phyloP scores from a whole-genome alignment of 2,888 invertebrate genomes.

The Siphonodentalium dalli region DNA sequence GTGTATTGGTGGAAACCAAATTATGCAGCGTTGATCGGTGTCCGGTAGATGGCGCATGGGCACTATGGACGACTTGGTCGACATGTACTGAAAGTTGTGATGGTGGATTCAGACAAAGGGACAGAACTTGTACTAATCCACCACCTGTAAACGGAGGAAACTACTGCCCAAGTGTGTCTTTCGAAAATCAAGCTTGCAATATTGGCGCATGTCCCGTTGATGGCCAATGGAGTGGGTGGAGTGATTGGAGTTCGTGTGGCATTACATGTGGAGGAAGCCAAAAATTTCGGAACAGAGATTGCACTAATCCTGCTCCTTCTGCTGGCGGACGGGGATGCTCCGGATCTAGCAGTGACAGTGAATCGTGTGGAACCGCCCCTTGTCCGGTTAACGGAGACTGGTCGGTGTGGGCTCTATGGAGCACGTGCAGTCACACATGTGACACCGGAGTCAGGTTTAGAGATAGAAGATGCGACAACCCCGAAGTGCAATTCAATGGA shows the following conservation, averaged over 20 bases:
- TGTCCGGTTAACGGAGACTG: conserved; percentile 33
- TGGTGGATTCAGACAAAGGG: neutral
- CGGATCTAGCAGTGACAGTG: conserved; percentile 16
- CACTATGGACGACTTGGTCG: conserved; percentile 3
- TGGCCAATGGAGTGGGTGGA: conserved; percentile 26
- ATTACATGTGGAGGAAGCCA: conserved; percentile 26
- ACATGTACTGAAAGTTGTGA: conserved; percentile 6
- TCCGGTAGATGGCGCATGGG: conserved; percentile 19
- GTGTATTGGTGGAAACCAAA: neutral
- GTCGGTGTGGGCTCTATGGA: conserved; percentile 24
- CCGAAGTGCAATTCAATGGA: conserved; percentile 23
- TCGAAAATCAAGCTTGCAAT: neutral
- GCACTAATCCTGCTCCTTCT: conserved; percentile 23
- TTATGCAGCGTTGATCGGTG: conserved; percentile 3
- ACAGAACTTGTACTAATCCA: conserved; percentile 6
- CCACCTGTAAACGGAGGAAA: conserved; percentile 2
- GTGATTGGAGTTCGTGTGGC: conserved; percentile 14
- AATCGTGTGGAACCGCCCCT: conserved; percentile 18
- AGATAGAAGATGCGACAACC: conserved; percentile 23
- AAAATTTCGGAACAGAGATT: conserved; percentile 13
- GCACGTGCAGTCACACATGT: conserved; percentile 27
- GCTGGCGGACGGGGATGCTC: conserved; percentile 23
- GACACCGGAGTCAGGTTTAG: conserved; percentile 21
- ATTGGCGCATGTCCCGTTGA: too few relatives aligned
- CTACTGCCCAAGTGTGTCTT: neutral